Conservation (phyloP, 2,888 invertebrate species). For the Galerucella pusilla region DNA sequence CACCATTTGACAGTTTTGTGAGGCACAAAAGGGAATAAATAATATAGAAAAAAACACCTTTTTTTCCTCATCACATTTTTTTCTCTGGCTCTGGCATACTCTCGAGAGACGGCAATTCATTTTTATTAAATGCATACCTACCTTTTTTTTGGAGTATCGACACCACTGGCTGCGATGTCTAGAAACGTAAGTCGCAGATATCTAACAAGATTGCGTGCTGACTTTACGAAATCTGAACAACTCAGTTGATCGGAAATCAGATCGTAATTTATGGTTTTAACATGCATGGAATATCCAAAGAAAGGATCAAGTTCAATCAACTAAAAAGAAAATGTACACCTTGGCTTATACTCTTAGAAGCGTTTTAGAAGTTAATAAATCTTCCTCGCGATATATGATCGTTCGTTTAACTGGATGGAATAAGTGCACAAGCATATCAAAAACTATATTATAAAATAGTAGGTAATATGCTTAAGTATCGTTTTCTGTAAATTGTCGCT, state of each 20-base stretch:
- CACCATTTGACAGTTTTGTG: too few relatives aligned
- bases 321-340: background rate
- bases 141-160: background rate
- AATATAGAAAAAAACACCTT: too few relatives aligned
- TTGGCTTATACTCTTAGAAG: background rate
- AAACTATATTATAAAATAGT: too few relatives aligned
- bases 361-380: background rate
- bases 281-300: background rate
- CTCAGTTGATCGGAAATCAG: constrained; percentile 1
- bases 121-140: background rate
- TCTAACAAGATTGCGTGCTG: constrained; percentile 1
- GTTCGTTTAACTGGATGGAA: background rate
- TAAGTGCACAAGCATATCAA: too few relatives aligned
- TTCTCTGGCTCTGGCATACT: too few relatives aligned
- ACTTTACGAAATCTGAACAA: background rate
- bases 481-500: too few relatives aligned
- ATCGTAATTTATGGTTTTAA: constrained; percentile 1
- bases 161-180: background rate
- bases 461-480: too few relatives aligned
- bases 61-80: too few relatives aligned
- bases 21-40: too few relatives aligned
- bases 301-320: background rate
- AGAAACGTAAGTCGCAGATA: background rate
- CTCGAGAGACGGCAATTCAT: too few relatives aligned
- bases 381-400: background rate